phyloP scores from a whole-genome alignment of 2,888 invertebrate species.

The Latheticus oryzae region DNA sequence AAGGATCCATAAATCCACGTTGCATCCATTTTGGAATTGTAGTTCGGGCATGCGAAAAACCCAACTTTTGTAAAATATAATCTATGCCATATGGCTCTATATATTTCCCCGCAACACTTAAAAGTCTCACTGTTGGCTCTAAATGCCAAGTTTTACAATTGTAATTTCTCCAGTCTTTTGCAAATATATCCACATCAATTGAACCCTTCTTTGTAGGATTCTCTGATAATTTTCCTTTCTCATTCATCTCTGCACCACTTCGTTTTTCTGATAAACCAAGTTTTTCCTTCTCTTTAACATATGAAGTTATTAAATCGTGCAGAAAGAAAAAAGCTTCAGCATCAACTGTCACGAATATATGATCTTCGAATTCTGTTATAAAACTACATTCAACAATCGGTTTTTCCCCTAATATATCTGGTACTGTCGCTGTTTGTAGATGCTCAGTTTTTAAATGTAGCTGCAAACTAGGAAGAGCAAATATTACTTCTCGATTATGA shows the following conservation, averaged over 20 bases:
- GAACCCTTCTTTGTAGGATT: conserved; percentile 54
- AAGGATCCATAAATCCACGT: conserved; percentile 96
- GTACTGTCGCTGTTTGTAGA: conserved; percentile 79
- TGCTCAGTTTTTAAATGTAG: conserved; percentile 94
- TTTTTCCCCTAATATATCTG: conserved; percentile 79
- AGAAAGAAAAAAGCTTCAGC: conserved; percentile 98
- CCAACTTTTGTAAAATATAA: conserved; percentile 96
- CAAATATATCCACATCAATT: conserved; percentile 72
- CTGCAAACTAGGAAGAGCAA: conserved; percentile 93
- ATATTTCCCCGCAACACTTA: conserved; percentile 78
- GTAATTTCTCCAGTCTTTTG: conserved; percentile 90
- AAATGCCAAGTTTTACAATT: conserved; percentile 96
- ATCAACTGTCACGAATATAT: conserved; percentile 97
- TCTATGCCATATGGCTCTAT: conserved; percentile 99
- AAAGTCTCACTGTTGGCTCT: conserved; percentile 88
- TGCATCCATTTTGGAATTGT: conserved; percentile 99
- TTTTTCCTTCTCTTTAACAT: conserved; percentile 92
- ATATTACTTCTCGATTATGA: conserved; percentile 94
- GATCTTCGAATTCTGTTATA: conserved; percentile 98
- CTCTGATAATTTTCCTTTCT: conserved; percentile 47
- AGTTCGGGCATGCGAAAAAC: conserved; percentile 96
- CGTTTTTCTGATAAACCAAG: conserved; percentile 59
- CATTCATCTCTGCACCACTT: conserved; percentile 49
- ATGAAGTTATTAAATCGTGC: conserved; percentile 96
- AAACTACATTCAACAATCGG: conserved; percentile 96